Conservation (phyloP, 1,140 invertebrate genomes). For the Lepeophtheirus salmonis region DNA sequence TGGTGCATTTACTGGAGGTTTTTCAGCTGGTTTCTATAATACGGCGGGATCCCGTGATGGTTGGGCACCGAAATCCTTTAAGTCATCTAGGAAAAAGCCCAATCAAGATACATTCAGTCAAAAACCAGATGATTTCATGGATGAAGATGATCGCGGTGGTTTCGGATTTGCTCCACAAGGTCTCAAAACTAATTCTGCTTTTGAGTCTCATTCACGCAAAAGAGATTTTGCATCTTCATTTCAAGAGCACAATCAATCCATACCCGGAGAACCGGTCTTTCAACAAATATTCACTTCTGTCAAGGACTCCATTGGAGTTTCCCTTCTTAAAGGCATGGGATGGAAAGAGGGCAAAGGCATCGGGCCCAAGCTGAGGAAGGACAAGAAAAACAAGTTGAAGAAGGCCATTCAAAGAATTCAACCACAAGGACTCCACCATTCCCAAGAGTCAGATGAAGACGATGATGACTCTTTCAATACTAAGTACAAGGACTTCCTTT, state of each 20-base stretch:
- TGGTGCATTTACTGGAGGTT: conserved; percentile 97
- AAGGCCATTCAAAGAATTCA: background rate
- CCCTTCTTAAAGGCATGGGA: conserved; percentile 62
- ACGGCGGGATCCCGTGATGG: conserved; percentile 88
- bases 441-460: conserved; percentile 1
- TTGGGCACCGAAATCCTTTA: conserved; percentile 75
- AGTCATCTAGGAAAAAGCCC: conserved; percentile 60
- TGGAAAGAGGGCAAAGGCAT: conserved; percentile 79
- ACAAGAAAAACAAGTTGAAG: conserved; percentile 36
- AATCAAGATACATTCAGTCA: conserved; percentile 31
- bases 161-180: conserved; percentile 83
- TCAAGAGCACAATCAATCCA: conserved; percentile 29
- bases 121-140: conserved; percentile 88
- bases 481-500: conserved; percentile 16
- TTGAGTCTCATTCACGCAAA: conserved; percentile 20
- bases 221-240: background rate
- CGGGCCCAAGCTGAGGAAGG: conserved; percentile 44
- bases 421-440: background rate
- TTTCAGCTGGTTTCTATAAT: conserved; percentile 94
- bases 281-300: conserved; percentile 54
- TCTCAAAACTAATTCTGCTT: conserved; percentile 41
- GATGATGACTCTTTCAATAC: background rate
- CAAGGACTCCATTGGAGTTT: conserved; percentile 66
- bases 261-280: conserved; percentile 58
- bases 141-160: conserved; percentile 84